Conservation (phyloP, 2,888 invertebrate species). For the Fragum sueziense region DNA sequence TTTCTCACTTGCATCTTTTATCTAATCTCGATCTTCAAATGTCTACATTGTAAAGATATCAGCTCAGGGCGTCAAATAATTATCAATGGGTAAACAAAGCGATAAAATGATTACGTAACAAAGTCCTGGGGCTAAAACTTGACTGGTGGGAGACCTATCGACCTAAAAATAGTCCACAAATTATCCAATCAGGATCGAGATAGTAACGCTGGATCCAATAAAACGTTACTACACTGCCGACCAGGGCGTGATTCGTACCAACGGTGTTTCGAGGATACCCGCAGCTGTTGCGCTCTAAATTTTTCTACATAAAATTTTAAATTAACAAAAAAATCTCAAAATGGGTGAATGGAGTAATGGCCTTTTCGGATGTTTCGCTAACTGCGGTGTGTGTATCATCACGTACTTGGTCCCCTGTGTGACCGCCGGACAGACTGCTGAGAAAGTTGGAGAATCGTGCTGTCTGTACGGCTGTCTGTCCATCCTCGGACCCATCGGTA, state of each 20-base stretch:
- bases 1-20: not conserved
- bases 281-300: not conserved
- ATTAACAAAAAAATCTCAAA: slow-evolving; percentile 26
- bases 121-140: not conserved
- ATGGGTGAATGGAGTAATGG: slow-evolving; percentile 69
- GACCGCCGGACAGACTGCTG: slow-evolving; percentile 70
- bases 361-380: slow-evolving; percentile 68
- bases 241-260: not conserved
- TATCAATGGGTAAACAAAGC: too few relatives aligned
- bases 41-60: not conserved
- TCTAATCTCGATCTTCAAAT: not conserved
- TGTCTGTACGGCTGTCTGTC: slow-evolving; percentile 61
- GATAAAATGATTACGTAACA: not conserved
- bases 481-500: slow-evolving; percentile 59
- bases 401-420: slow-evolving; percentile 70
- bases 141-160: not conserved
- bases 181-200: not conserved
- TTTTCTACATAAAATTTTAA: not conserved
- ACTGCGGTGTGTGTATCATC: slow-evolving; percentile 66
- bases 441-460: slow-evolving; percentile 68
- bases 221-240: not conserved
- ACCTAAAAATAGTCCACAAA: not conserved
- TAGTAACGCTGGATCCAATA: not conserved
- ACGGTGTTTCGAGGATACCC: not conserved
- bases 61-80: not conserved